Percentiles rank a stretch among this genome's conserved stretches.
Evolutionary conservation across 2,888 invertebrate species (phyloP).

Genomic region (Caenorhabditis virilis): DNA sequence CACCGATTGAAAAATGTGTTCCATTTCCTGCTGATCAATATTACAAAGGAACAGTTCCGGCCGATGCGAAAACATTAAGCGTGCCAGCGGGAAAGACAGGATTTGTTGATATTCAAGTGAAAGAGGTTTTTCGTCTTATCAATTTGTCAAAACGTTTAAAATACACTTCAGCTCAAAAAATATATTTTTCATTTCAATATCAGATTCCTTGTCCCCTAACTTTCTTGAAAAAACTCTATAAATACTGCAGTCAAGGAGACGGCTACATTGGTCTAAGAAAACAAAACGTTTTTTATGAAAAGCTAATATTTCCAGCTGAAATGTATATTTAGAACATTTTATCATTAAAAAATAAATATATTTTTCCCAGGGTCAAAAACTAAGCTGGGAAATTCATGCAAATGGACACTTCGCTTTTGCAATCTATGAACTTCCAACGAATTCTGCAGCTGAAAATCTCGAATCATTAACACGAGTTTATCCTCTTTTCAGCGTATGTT

Average conservation of each 20-base stretch:
- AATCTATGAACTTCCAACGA: slow-evolving; percentile 52
- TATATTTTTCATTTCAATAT: too few species aligned
- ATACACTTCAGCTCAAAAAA: too few species aligned
- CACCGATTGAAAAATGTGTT: slow-evolving; percentile 55
- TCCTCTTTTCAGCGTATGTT: slow-evolving; percentile 62
- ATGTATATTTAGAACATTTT: too few species aligned
- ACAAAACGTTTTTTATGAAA: too few species aligned
- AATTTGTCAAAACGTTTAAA: too few species aligned
- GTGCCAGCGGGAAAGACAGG: slow-evolving; percentile 61
- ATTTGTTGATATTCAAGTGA: slow-evolving; percentile 47
- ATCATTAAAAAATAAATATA: background rate
- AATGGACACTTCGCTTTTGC: slow-evolving; percentile 67
- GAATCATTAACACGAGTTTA: slow-evolving; percentile 50
- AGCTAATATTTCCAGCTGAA: too few species aligned
- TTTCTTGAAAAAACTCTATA: too few species aligned
- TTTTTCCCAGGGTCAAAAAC: slow-evolving; percentile 48
- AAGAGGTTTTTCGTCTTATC: slow-evolving; percentile 46
- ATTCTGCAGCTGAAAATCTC: background rate
- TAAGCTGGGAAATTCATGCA: slow-evolving; percentile 58
- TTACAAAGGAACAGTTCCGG: slow-evolving; percentile 48
- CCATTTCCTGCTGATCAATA: slow-evolving; percentile 53
- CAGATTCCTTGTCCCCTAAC: too few species aligned
- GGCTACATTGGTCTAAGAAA: background rate
- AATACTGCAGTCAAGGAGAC: background rate
- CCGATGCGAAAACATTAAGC: slow-evolving; percentile 37